These are phyloP conservation scores for Rhabdophis nuchalis DNA, from an alignment of 2,797 vertebrate species.

Conservation along the genomic window DNA sequence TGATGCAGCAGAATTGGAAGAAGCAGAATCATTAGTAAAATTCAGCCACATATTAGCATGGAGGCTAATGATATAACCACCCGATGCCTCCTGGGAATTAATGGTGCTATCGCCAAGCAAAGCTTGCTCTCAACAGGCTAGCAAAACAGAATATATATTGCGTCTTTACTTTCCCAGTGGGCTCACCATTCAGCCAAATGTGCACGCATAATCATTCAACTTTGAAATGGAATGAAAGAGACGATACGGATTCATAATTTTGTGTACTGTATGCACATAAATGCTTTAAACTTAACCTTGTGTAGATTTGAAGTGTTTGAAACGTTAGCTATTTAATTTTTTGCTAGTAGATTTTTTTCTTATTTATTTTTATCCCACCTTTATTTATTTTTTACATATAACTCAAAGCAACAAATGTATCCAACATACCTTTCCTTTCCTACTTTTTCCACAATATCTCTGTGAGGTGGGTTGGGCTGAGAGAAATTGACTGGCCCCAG, in stretches of 20 bases:
- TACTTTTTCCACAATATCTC: neutral
- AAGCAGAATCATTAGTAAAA: conserved; percentile 34
- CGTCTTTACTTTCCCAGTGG: conserved; percentile 63
- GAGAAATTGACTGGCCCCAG: neutral
- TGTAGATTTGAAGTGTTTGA: neutral
- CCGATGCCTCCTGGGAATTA: conserved; percentile 53
- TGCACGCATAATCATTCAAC: conserved; percentile 2
- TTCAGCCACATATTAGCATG: conserved; percentile 28
- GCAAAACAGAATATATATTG: conserved; percentile 60
- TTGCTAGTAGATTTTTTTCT: neutral
- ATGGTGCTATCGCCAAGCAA: conserved; percentile 59
- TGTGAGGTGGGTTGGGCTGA: neutral
- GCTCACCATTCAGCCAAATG: conserved; percentile 54
- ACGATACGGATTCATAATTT: neutral
- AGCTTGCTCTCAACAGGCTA: conserved; percentile 55
- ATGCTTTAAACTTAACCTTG: neutral
- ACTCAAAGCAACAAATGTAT: neutral
- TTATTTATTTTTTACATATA: neutral
- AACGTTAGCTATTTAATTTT: neutral
- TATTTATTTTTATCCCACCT: neutral
- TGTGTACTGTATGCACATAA: neutral
- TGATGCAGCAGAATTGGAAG: conserved; percentile 29
- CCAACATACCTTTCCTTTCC: neutral
- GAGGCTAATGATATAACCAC: conserved; percentile 49
- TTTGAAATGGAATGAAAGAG: neutral